Evolutionary conservation across 2,888 invertebrate species (phyloP).

Genomic region (Eulithis prunata): DNA sequence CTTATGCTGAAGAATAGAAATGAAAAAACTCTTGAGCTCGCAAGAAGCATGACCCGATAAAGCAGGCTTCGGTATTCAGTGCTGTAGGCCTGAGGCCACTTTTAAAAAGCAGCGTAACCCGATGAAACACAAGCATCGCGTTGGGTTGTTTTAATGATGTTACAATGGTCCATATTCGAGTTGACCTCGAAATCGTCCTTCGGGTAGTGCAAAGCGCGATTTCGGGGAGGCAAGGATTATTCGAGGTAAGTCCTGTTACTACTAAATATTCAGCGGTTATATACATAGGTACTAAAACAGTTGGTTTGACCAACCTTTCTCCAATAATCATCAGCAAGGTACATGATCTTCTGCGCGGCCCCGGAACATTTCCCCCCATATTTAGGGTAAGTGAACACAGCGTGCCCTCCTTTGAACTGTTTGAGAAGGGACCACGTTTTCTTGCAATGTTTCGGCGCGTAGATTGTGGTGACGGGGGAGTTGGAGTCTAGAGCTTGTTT

Average conservation of each 20-base stretch:
- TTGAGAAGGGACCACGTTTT: slow-evolving; percentile 89
- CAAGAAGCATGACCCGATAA: background rate
- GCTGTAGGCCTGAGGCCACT: too few relatives aligned
- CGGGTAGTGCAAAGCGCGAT: too few relatives aligned
- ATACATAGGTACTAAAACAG: too few relatives aligned
- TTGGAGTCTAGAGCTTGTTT: slow-evolving; percentile 87
- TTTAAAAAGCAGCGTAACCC: too few relatives aligned
- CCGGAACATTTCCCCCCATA: slow-evolving; percentile 97
- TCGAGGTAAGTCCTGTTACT: too few relatives aligned
- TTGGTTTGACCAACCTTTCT: slow-evolving; percentile 82
- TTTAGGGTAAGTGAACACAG: slow-evolving; percentile 95
- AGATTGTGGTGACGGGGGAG: slow-evolving; percentile 93
- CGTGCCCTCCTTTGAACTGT: slow-evolving; percentile 89
- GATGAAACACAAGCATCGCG: too few relatives aligned
- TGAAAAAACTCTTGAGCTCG: too few relatives aligned
- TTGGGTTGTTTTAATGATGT: too few relatives aligned
- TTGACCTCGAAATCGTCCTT: too few relatives aligned
- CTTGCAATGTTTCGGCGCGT: slow-evolving; percentile 90
- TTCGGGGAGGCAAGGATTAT: too few relatives aligned
- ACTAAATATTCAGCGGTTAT: background rate
- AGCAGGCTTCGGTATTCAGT: background rate
- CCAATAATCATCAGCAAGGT: slow-evolving; percentile 94
- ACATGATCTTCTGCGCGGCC: slow-evolving; percentile 98
- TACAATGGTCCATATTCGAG: too few relatives aligned
- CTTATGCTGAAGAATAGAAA: slow-evolving; percentile 81